A percentile compares a stretch with the other conserved stretches of the same genome.
Evolutionary conservation across 2,113 vertebrate genomes (phyloP).

Genomic region (Tachysurus fulvidraco): DNA sequence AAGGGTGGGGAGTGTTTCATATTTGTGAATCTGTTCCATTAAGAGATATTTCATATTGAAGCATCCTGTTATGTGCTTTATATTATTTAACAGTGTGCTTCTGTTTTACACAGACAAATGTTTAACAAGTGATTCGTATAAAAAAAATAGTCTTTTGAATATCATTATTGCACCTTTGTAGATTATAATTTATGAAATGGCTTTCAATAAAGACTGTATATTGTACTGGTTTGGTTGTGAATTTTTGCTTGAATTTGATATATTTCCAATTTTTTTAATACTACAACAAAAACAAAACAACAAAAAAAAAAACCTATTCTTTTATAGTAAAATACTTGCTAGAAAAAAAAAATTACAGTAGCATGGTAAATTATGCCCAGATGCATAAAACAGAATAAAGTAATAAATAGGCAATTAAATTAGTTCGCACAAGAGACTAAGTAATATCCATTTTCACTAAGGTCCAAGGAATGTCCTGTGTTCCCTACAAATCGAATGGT

Average conservation of each 20-base stretch:
- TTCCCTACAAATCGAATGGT: too few relatives aligned
- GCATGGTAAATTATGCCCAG: too few relatives aligned
- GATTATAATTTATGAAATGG: constrained; percentile 94
- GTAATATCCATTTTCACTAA: too few relatives aligned
- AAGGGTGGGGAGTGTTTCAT: constrained; percentile 54
- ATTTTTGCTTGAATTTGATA: neutral
- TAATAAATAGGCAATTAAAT: too few relatives aligned
- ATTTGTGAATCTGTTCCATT: constrained; percentile 67
- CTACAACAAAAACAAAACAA: too few relatives aligned
- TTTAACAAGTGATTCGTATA: constrained; percentile 77
- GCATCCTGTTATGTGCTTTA: constrained; percentile 56
- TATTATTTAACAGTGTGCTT: constrained; percentile 65
- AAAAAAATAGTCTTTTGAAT: constrained; percentile 76
- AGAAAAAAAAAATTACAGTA: too few relatives aligned
- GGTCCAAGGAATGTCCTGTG: too few relatives aligned
- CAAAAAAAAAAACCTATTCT: too few relatives aligned
- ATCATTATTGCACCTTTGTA: constrained; percentile 82
- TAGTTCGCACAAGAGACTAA: too few relatives aligned
- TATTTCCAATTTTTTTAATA: too few relatives aligned
- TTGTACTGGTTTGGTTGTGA: neutral
- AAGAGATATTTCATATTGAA: constrained; percentile 69
- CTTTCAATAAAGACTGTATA: constrained; percentile 59
- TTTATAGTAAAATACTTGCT: too few relatives aligned
- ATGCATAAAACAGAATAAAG: too few relatives aligned
- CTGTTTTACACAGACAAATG: constrained; percentile 59